Evolutionary conservation across 2,888 invertebrate species (phyloP), one percentile per base, ranked within the genome.

Genomic region (Horisme vitalbata): DNA sequence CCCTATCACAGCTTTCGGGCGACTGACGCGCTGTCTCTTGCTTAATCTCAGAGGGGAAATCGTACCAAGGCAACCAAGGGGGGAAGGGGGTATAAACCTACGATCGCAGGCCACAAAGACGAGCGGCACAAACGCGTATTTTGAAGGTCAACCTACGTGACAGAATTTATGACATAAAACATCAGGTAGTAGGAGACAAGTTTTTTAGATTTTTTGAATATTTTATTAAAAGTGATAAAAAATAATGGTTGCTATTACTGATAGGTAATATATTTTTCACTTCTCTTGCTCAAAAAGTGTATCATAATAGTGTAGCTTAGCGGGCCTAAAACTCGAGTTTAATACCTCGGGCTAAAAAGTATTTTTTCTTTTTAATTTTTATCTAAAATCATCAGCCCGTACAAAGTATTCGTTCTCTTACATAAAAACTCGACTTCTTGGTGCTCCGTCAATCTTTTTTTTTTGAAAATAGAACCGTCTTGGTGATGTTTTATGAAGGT

Each of bases 1-100:
- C 35, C 35, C 33, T 21, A n/a, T 31, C 21, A 41, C 41, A 20
- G 27, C n/a, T 26, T 32, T 27, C 26, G 47, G 47, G 41, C 48
- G 47, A 24, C 27, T 47, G 20, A 32, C 11, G 28, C 33, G 31
- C 24, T 14, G 13, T 27, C 41, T 33, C 24, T 20, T n/a, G 31
- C n/a, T n/a, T n/a, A n/a, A 21, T 26, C 39, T 15, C 9, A 27
- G 9, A 31, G 21, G 31, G 6, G 18, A 31, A 14, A 39, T 27
- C 21, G 12, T n/a, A n/a, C n/a, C n/a, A n/a, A n/a, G n/a, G n/a
- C n/a, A 2, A 31, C 13, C 31, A 12, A 10, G 27, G 24, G 39
- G 21, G 31, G 31, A 27, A 28, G 20, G 38, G 20, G 38, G 38
- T 14, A 2, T 23, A 21, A 15, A 26, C 11, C 30, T 30, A 1